Evolutionary conservation across 2,888 invertebrate genomes (phyloP).

Genomic region (Drosophila nigritarsus): DNA sequence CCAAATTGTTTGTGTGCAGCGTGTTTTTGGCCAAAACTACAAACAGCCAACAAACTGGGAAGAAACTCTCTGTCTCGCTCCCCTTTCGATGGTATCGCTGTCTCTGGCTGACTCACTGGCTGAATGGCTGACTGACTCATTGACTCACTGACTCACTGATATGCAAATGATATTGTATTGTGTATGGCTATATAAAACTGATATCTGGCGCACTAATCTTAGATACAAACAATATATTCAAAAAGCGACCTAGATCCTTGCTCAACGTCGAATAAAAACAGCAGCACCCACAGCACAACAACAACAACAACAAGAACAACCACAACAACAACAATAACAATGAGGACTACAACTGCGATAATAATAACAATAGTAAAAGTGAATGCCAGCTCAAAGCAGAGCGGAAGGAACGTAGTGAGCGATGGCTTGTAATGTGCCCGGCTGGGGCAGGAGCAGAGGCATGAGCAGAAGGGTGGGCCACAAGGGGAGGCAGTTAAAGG

Average conservation of each 20-base stretch:
- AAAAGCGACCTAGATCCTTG: conserved; percentile 78
- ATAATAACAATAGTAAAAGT: conserved; percentile 73
- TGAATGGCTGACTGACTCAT: conserved; percentile 29
- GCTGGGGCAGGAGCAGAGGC: not conserved
- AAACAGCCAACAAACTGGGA: conserved; percentile 8
- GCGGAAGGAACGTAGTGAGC: conserved; percentile 63
- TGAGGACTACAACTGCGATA: conserved; percentile 69
- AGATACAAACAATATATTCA: conserved; percentile 79
- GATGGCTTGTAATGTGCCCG: conserved; percentile 54
- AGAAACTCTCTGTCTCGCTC: conserved; percentile 15
- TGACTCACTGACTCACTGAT: conserved; percentile 43
- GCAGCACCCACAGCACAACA: conserved; percentile 55
- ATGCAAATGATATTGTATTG: conserved; percentile 75
- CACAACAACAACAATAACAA: conserved; percentile 45
- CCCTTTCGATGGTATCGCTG: conserved; percentile 16
- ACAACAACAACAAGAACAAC: conserved; percentile 63
- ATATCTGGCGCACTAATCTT: conserved; percentile 77
- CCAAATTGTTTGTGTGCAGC: conserved; percentile 10
- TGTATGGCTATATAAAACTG: conserved; percentile 72
- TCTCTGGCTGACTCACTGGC: conserved; percentile 21
- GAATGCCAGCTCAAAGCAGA: conserved; percentile 66
- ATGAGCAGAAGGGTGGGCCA: fast-evolving
- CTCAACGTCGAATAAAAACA: conserved; percentile 58
- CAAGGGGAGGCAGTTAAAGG: not conserved
- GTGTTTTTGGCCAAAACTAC: conserved; percentile 1